Evolutionary conservation across 2,797 vertebrate species (phyloP).

Genomic region (Artibeus jamaicensis): DNA sequence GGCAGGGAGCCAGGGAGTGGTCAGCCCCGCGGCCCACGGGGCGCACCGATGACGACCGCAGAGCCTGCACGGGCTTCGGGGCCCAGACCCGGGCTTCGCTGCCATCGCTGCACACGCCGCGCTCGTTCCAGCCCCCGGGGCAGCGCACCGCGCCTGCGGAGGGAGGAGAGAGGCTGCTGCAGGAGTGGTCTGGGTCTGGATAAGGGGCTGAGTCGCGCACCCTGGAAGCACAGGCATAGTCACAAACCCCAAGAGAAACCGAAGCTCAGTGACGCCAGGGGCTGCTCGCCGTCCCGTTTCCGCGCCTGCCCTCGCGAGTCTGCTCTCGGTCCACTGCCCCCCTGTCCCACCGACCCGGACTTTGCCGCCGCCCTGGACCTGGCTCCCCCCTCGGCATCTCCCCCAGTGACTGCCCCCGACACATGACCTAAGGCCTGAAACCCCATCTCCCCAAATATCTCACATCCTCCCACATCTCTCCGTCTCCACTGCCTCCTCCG

Average conservation of each 20-base stretch:
- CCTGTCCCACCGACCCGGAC: neutral
- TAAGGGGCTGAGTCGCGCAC: neutral
- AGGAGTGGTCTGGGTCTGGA: neutral
- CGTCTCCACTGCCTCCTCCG: neutral
- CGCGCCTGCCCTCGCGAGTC: neutral
- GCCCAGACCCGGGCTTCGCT: constrained; percentile 82
- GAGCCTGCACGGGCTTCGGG: constrained; percentile 83
- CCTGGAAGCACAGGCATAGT: neutral
- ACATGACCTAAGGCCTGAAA: neutral
- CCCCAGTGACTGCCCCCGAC: neutral
- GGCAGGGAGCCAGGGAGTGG: constrained; percentile 91
- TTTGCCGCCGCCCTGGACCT: neutral
- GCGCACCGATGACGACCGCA: constrained; percentile 74
- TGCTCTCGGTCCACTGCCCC: neutral
- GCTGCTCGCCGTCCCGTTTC: neutral
- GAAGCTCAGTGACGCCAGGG: neutral
- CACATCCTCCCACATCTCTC: neutral
- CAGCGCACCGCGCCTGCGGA: constrained; percentile 85
- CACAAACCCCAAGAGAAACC: neutral
- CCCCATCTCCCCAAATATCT: neutral
- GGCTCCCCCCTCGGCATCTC: neutral
- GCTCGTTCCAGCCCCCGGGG: constrained; percentile 98
- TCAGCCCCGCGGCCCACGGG: constrained; percentile 94
- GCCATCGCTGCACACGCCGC: constrained; percentile 95
- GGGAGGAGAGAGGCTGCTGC: constrained; percentile 55